These are phyloP conservation scores for Ramphastos sulfuratus DNA, from an alignment of 2,113 vertebrate species.

Conservation along the genomic window DNA sequence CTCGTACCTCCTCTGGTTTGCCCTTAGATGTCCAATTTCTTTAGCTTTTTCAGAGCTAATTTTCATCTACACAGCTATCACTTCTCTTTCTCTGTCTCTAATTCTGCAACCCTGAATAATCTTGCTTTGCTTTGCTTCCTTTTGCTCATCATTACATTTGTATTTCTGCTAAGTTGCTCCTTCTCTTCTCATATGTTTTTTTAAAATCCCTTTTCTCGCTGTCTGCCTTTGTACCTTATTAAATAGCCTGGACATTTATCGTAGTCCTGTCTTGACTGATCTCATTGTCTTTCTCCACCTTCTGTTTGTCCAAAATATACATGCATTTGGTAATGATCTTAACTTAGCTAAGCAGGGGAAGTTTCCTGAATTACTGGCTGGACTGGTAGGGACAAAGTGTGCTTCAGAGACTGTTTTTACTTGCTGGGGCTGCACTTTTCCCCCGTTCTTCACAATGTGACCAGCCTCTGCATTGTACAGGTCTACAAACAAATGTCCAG, in stretches of 20 bases:
- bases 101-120: background rate
- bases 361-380: background rate
- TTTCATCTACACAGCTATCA: background rate
- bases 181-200: background rate
- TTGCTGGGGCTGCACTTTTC: background rate
- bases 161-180: background rate
- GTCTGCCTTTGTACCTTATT: background rate
- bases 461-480: background rate
- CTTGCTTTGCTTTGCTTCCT: background rate
- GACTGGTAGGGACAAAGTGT: background rate
- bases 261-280: background rate
- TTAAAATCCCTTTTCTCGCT: background rate
- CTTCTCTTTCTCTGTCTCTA: background rate
- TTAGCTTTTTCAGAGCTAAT: background rate
- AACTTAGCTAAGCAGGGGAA: background rate
- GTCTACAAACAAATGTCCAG: background rate
- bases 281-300: background rate
- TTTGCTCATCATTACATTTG: background rate
- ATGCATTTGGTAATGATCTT: background rate
- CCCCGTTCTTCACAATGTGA: background rate
- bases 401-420: background rate
- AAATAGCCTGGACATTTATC: background rate
- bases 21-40: background rate
- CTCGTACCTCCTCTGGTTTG: background rate
- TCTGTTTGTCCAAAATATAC: background rate